Evolutionary conservation across 2,888 invertebrate species (phyloP).

Genomic region (Allolobophora icterica): DNA sequence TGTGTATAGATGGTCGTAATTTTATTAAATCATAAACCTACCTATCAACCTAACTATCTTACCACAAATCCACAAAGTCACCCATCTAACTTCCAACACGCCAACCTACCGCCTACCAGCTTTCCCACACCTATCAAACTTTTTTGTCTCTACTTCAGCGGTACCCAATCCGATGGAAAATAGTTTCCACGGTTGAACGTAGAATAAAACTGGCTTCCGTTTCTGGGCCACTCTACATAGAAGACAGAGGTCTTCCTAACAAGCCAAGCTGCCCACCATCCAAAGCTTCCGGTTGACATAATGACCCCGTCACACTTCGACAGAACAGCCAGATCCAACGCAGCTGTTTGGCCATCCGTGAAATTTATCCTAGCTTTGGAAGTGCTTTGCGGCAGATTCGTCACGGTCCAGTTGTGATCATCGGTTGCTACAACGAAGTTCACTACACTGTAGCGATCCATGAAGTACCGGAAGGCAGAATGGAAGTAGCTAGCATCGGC

Average conservation of each 20-base stretch:
- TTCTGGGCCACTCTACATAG: constrained; percentile 61
- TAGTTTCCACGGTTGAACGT: neutral
- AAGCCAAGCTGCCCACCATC: constrained; percentile 65
- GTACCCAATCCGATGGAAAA: constrained; percentile 3
- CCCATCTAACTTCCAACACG: too few relatives aligned
- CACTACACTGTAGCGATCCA: constrained; percentile 47
- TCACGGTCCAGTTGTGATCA: constrained; percentile 58
- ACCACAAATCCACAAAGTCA: too few relatives aligned
- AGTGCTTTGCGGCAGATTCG: constrained; percentile 46
- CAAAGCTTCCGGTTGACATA: constrained; percentile 62
- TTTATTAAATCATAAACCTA: too few relatives aligned
- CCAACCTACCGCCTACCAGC: too few relatives aligned
- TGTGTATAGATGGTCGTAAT: too few relatives aligned
- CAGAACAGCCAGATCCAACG: constrained; percentile 62
- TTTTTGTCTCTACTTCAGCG: neutral
- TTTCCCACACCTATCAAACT: too few relatives aligned
- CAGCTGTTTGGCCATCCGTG: constrained; percentile 35
- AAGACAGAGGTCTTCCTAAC: constrained; percentile 58
- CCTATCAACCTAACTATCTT: too few relatives aligned
- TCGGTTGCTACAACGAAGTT: constrained; percentile 63
- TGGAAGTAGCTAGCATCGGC: constrained; percentile 60
- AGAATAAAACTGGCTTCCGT: neutral
- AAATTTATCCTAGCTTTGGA: neutral
- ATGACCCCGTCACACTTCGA: constrained; percentile 59
- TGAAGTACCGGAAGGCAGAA: constrained; percentile 56